A percentile compares a stretch with the other conserved stretches of the same genome.
These are phyloP conservation scores for Zosterops hypoxanthus DNA, from an alignment of 2,113 vertebrate genomes.

Conservation along the genomic window DNA sequence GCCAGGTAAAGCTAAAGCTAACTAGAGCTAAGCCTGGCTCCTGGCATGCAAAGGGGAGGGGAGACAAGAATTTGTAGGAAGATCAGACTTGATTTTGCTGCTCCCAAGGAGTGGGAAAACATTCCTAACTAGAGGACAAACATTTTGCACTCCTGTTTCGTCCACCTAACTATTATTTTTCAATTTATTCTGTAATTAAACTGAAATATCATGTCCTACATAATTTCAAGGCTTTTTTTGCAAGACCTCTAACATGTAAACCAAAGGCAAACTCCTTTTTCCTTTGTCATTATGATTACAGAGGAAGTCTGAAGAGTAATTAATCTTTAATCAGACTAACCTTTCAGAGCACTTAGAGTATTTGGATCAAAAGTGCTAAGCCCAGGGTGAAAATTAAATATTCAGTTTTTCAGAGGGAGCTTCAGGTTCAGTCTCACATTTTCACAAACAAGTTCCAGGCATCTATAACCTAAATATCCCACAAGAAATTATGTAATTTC, in stretches of 20 bases:
- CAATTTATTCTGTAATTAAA: neutral
- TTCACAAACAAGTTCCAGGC: neutral
- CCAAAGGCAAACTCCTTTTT: neutral
- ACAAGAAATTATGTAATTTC: neutral
- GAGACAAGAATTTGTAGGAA: neutral
- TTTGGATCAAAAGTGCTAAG: neutral
- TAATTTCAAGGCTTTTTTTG: neutral
- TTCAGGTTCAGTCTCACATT: neutral
- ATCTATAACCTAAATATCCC: neutral
- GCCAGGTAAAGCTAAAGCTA: neutral
- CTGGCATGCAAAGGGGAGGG: neutral
- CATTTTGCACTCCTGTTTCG: neutral
- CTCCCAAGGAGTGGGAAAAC: neutral
- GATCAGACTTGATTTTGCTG: neutral
- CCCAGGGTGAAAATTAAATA: neutral
- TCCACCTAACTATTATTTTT: neutral
- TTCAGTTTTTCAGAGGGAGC: neutral
- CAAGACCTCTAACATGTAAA: neutral
- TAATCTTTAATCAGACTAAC: neutral
- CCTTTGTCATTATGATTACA: neutral
- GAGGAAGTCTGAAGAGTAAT: neutral
- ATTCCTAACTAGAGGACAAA: neutral
- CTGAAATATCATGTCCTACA: neutral
- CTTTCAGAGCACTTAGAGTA: neutral
- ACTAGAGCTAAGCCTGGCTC: neutral